Base-by-base conservation (phyloP, 2,113 vertebrate genomes). In the Leuciscus idus region DNA sequence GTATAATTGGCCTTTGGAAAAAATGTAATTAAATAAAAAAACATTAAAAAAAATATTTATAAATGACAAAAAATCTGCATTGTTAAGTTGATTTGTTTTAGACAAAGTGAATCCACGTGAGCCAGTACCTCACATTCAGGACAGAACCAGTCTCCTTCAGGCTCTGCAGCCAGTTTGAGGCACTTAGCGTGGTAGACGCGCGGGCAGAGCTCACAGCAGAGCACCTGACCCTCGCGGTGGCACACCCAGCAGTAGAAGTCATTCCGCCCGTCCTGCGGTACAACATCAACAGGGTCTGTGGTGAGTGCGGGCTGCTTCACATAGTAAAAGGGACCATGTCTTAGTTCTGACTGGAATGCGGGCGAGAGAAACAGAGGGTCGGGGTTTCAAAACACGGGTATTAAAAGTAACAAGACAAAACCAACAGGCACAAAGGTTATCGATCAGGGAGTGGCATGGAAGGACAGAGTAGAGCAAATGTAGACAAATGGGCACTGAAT, bases 281-380 rank as follows among this genome's bases (percentile, higher is more conserved):
- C 97, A 97, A 97, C 97, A 97, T 97, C 98, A 99, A 99, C 97
- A 99, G 98, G 98, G 96, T 99, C 98, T 99, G 98, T 98, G 97
- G 98, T 97, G 96, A 97, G 96, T 96, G 90, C 86, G 59, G 96
- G 96, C 97, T 97, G 97, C 97, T 97, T 97, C 96, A 96, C 97
- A 99, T 99, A 99, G 98, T 99, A 99, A 99, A 99, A 99, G 96
- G 98, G 98, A 98, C 98, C 98, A 97, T 99, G 98, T 97, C 98
- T 99, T 99, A 99, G 98, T 92, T 99, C 98, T 97, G 97, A 97
- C 98, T 99, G 96, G 94, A 97, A 97, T 95, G 96, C 95, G 96
- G 97, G 97, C 95, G 97, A 98, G 96, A 97, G 95, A 98, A 97
- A 97, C 96, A 99, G 87, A 88, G 90, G 92, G 89, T 81, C 86